Evolutionary conservation across 2,797 vertebrate species (phyloP).

Genomic region (Acrocephalus scirpaceus): DNA sequence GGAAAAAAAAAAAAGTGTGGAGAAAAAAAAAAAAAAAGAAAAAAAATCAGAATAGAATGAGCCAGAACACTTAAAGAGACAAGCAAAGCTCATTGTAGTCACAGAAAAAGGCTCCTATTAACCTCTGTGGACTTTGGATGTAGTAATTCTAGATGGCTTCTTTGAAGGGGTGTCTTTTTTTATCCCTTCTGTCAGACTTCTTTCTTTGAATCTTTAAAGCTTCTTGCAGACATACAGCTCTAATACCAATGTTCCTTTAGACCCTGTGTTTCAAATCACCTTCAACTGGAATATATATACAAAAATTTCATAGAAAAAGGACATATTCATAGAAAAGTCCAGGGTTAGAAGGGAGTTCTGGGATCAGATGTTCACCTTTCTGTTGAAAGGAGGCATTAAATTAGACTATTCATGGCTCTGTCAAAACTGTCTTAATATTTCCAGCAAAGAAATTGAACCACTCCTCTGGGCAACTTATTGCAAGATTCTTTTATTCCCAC

Average conservation of each 20-base stretch:
- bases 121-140: not conserved
- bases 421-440: not conserved
- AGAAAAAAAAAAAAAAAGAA: accelerated
- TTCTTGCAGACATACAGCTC: not conserved
- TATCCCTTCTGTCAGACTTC: not conserved
- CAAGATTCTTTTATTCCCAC: not conserved
- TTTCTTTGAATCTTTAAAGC: not conserved
- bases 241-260: not conserved
- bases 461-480: not conserved
- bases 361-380: not conserved
- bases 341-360: not conserved
- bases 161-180: not conserved
- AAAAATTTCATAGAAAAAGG: not conserved
- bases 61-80: not conserved
- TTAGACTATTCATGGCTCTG: not conserved
- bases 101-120: not conserved
- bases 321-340: not conserved
- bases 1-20: not conserved
- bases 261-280: not conserved
- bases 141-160: not conserved
- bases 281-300: not conserved
- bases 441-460: not conserved
- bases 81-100: not conserved
- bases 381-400: not conserved
- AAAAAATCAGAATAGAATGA: not conserved